These are phyloP conservation scores for Argyresthia albistria DNA, from an alignment of 2,888 invertebrate genomes.

Conservation along the genomic window DNA sequence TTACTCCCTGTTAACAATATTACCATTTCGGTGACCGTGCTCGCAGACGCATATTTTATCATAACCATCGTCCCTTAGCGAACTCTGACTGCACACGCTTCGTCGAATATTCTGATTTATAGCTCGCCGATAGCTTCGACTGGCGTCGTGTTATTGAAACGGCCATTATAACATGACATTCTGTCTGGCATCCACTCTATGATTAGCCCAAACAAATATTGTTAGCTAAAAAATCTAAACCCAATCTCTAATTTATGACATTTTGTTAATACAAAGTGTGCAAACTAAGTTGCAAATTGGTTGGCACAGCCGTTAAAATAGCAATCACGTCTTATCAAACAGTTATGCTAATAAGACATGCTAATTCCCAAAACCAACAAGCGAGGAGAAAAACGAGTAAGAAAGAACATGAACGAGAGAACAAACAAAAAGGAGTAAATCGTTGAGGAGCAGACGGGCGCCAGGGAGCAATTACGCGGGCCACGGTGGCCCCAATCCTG, in stretches of 20 bases:
- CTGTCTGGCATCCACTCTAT: neutral
- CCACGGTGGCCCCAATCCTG: conserved; percentile 9
- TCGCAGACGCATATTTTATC: conserved; percentile 60
- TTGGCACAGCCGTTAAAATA: conserved; percentile 45
- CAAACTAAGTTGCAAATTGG: neutral
- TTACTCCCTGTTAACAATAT: conserved; percentile 68
- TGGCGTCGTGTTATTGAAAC: conserved; percentile 3
- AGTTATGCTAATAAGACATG: conserved; percentile 71
- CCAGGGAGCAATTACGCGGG: conserved; percentile 57
- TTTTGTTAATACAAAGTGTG: neutral
- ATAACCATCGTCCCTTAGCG: conserved; percentile 24
- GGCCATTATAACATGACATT: conserved; percentile 1
- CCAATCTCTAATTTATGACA: too few relatives aligned
- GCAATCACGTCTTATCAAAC: conserved; percentile 58
- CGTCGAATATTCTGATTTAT: conserved; percentile 43
- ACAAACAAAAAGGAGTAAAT: conserved; percentile 45
- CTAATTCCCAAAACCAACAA: conserved; percentile 72
- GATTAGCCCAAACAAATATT: neutral
- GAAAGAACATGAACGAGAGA: conserved; percentile 24
- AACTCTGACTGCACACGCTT: conserved; percentile 24
- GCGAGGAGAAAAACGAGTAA: conserved; percentile 39
- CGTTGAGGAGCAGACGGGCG: conserved; percentile 51
- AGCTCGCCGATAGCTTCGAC: conserved; percentile 21
- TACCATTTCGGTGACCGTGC: conserved; percentile 58
- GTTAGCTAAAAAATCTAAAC: too few relatives aligned